A percentile compares a stretch with the other conserved stretches of the same genome.
phyloP scores from a whole-genome alignment of 2,113 vertebrate species.

The Smithornis capensis region DNA sequence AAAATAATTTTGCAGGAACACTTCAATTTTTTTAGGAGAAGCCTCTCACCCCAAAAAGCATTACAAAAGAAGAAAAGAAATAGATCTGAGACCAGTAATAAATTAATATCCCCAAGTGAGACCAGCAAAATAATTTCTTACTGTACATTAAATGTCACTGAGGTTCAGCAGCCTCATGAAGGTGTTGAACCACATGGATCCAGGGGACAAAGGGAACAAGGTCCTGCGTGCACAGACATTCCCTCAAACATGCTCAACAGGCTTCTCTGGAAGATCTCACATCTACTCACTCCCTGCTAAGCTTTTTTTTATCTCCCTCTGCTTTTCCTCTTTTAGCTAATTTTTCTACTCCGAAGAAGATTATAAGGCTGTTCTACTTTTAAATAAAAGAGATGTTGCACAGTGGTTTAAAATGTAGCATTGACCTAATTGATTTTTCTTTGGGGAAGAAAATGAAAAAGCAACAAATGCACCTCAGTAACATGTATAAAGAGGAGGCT shows the following conservation, averaged over 20 bases:
- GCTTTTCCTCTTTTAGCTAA: conserved; percentile 17
- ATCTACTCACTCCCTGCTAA: conserved; percentile 33
- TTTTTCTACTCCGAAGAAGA: conserved; percentile 4
- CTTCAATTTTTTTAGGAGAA: neutral
- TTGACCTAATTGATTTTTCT: neutral
- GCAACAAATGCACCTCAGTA: neutral
- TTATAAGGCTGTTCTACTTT: conserved; percentile 9
- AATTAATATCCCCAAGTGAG: conserved; percentile 21
- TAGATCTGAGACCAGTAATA: neutral
- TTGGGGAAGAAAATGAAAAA: neutral
- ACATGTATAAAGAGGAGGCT: neutral
- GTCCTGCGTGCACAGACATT: neutral
- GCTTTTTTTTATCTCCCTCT: conserved; percentile 49
- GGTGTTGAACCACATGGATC: neutral
- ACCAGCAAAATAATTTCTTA: conserved; percentile 38
- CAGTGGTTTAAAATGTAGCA: neutral
- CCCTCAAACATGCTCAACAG: neutral
- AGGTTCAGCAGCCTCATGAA: neutral
- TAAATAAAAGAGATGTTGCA: neutral
- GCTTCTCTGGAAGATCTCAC: neutral
- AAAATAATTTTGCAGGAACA: neutral
- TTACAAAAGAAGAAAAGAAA: conserved; percentile 14
- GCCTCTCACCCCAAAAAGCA: neutral
- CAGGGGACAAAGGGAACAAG: conserved; percentile 36
- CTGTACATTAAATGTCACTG: neutral